phyloP scores from a whole-genome alignment of 2,113 vertebrate genomes.

The Pteruthius melanotis region DNA sequence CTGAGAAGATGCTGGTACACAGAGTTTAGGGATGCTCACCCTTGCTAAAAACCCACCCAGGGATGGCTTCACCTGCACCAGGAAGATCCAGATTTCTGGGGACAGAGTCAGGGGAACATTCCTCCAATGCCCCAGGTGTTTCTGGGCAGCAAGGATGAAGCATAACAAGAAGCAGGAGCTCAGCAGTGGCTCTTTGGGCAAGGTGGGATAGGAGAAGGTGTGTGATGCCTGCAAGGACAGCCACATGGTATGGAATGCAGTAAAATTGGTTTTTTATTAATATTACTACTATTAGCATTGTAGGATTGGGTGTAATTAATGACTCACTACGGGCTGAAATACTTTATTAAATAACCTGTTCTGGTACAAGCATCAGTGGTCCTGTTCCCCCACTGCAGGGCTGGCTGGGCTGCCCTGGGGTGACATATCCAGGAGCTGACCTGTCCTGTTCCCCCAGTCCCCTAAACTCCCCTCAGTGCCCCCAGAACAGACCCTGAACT shows the following conservation, averaged over 20 bases:
- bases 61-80: not conserved
- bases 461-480: not conserved
- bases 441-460: not conserved
- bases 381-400: not conserved
- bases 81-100: not conserved
- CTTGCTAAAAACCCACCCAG: not conserved
- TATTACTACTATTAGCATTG: not conserved
- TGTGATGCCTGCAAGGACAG: rapidly evolving
- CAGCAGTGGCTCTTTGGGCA: not conserved
- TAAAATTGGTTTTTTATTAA: not conserved
- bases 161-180: not conserved
- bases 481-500: not conserved
- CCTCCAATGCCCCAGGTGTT: not conserved
- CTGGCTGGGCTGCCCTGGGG: not conserved
- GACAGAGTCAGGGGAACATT: not conserved
- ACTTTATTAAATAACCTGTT: not conserved
- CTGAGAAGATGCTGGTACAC: not conserved
- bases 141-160: not conserved
- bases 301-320: not conserved
- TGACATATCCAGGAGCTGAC: not conserved
- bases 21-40: not conserved
- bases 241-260: not conserved
- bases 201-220: not conserved
- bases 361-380: not conserved
- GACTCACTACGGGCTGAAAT: not conserved